Evolutionary conservation across 1,140 invertebrate genomes (phyloP).

Genomic region (Eumeta japonica): DNA sequence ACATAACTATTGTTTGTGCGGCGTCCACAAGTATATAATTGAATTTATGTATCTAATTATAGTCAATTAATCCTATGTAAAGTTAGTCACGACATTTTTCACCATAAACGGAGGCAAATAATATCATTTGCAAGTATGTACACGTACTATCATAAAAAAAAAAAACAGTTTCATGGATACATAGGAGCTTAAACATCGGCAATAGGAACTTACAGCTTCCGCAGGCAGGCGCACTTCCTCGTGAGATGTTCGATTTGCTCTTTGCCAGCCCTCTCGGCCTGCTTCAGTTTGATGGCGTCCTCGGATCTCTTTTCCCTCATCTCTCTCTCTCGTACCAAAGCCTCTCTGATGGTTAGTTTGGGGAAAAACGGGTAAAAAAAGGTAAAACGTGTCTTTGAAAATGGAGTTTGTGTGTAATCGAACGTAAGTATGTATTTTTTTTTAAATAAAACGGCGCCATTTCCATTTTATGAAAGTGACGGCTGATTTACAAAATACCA

Average conservation of each 20-base stretch:
- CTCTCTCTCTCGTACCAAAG: conserved; percentile 40
- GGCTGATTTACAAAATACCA: too few relatives aligned
- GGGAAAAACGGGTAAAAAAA: conserved; percentile 23
- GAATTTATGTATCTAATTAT: too few relatives aligned
- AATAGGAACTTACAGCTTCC: conserved; percentile 55
- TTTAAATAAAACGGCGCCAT: neutral
- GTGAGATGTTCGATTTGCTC: conserved; percentile 53
- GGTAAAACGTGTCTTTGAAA: neutral
- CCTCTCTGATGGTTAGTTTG: conserved; percentile 45
- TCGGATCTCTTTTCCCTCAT: conserved; percentile 38
- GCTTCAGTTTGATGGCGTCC: conserved; percentile 30
- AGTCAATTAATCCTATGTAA: too few relatives aligned
- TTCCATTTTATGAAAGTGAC: too few relatives aligned
- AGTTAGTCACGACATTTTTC: too few relatives aligned
- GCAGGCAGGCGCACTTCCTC: conserved; percentile 51
- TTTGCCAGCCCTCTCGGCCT: conserved; percentile 26
- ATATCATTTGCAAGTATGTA: too few relatives aligned
- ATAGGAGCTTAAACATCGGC: too few relatives aligned
- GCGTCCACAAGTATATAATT: too few relatives aligned
- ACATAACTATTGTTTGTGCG: too few relatives aligned
- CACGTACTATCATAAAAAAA: too few relatives aligned
- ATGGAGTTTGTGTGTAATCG: neutral
- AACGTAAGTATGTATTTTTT: neutral
- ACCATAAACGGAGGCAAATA: too few relatives aligned
- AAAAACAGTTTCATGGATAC: too few relatives aligned